phyloP scores from a whole-genome alignment of 2,888 invertebrate species.

The Phyto melanocephala region DNA sequence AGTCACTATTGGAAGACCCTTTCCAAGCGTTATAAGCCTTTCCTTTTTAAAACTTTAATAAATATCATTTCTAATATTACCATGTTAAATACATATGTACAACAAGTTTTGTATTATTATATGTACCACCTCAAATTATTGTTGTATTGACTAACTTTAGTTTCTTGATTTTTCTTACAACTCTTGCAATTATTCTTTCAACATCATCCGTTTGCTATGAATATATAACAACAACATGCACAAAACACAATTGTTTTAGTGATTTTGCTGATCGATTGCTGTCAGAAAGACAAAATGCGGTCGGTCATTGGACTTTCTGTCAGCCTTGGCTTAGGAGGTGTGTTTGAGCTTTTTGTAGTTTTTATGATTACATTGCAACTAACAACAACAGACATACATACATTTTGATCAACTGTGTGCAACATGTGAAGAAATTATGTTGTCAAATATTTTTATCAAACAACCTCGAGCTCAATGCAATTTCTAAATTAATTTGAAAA shows the following conservation, averaged over 20 bases:
- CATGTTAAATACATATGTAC: too few relatives aligned
- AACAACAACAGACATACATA: background rate
- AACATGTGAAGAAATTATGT: background rate
- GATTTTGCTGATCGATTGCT: constrained; percentile 38
- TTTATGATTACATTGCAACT: constrained; percentile 20
- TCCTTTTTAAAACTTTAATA: too few relatives aligned
- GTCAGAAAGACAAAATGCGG: constrained; percentile 42
- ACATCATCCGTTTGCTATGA: background rate
- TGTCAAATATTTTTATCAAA: background rate
- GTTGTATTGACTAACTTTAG: background rate
- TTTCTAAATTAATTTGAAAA: too few relatives aligned
- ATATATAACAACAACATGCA: too few relatives aligned
- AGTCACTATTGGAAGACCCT: too few relatives aligned
- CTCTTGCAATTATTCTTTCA: background rate
- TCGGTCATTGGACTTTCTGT: constrained; percentile 41
- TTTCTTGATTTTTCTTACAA: constrained; percentile 2
- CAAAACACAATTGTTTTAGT: background rate
- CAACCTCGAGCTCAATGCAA: constrained; percentile 40
- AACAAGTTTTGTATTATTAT: too few relatives aligned
- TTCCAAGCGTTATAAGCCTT: too few relatives aligned
- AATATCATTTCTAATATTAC: too few relatives aligned
- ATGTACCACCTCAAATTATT: too few relatives aligned
- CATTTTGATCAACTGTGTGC: background rate
- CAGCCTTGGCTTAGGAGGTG: constrained; percentile 50
- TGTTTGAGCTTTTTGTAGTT: constrained; percentile 31